Conservation (phyloP, 2,888 invertebrate species). For the Lasioglossum villosulum region DNA sequence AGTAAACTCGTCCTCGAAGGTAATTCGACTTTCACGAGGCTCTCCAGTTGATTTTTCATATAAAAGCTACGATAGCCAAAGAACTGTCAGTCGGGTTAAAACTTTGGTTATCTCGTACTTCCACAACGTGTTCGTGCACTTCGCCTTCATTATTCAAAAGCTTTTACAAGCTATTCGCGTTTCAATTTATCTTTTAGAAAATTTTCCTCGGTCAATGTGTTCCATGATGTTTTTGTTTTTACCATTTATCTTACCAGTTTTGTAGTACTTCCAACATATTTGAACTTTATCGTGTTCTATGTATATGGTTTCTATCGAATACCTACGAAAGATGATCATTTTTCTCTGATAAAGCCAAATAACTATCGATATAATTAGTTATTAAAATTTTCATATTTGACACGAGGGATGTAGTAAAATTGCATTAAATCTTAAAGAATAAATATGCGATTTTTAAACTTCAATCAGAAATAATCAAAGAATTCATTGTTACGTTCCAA, state of each 20-base stretch:
- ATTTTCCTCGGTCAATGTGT: background rate
- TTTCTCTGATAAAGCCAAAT: background rate
- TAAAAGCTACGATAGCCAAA: slow-evolving; percentile 40
- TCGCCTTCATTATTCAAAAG: background rate
- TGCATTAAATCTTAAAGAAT: background rate
- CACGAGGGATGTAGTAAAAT: background rate
- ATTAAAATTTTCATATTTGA: background rate
- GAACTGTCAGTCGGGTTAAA: slow-evolving; percentile 49
- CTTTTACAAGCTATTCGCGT: slow-evolving; percentile 19
- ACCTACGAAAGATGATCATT: background rate
- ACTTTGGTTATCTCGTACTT: slow-evolving; percentile 58
- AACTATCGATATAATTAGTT: slow-evolving; percentile 2
- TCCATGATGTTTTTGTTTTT: background rate
- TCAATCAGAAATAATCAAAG: background rate
- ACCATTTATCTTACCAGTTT: background rate
- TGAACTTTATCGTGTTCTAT: background rate
- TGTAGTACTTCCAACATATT: background rate
- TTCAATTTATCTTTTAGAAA: background rate
- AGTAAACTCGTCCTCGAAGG: slow-evolving; percentile 54
- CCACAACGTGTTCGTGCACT: slow-evolving; percentile 49
- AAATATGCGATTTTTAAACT: background rate
- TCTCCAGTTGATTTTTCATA: slow-evolving; percentile 31
- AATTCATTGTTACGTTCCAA: slow-evolving; percentile 20
- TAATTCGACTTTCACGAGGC: slow-evolving; percentile 45
- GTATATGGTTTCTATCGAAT: background rate